Evolutionary conservation across 2,888 invertebrate genomes (phyloP).

Genomic region (Amorpha juglandis): DNA sequence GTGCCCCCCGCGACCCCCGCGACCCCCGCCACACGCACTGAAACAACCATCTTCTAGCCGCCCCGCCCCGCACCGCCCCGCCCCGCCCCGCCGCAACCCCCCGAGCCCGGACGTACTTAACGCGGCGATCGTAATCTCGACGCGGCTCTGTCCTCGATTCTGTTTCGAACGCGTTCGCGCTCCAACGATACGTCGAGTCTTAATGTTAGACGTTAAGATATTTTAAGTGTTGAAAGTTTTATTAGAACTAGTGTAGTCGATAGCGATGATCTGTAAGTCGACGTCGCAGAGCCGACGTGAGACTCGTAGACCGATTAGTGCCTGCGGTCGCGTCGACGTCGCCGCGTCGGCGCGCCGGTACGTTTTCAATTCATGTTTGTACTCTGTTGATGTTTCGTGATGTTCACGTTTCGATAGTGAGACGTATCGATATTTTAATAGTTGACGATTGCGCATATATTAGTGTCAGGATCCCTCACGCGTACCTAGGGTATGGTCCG

Average conservation of each 20-base stretch:
- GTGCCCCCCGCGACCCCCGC: conserved; percentile 58
- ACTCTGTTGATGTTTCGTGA: conserved; percentile 48
- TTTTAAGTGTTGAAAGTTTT: conserved; percentile 72
- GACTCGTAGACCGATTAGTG: conserved; percentile 63
- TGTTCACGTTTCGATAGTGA: conserved; percentile 45
- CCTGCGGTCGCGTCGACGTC: conserved; percentile 50
- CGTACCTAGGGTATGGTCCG: conserved; percentile 46
- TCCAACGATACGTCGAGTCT: conserved; percentile 52
- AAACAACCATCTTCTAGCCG: conserved; percentile 74
- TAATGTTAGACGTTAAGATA: conserved; percentile 58
- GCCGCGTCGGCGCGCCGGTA: conserved; percentile 42
- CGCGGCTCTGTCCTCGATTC: conserved; percentile 30
- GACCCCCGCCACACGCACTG: conserved; percentile 53
- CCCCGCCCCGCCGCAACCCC: conserved; percentile 39
- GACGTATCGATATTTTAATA: conserved; percentile 45
- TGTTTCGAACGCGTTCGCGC: conserved; percentile 45
- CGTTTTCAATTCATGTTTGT: conserved; percentile 47
- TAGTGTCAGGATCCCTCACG: conserved; percentile 54
- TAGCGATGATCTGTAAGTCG: conserved; percentile 64
- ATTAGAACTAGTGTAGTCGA: conserved; percentile 65
- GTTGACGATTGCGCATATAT: conserved; percentile 53
- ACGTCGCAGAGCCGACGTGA: conserved; percentile 54
- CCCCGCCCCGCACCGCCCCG: conserved; percentile 39
- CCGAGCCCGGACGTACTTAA: conserved; percentile 60
- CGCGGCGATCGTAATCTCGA: conserved; percentile 37